Base-by-base conservation (phyloP, 2,797 vertebrate genomes). In the Danio aesculapii region DNA sequence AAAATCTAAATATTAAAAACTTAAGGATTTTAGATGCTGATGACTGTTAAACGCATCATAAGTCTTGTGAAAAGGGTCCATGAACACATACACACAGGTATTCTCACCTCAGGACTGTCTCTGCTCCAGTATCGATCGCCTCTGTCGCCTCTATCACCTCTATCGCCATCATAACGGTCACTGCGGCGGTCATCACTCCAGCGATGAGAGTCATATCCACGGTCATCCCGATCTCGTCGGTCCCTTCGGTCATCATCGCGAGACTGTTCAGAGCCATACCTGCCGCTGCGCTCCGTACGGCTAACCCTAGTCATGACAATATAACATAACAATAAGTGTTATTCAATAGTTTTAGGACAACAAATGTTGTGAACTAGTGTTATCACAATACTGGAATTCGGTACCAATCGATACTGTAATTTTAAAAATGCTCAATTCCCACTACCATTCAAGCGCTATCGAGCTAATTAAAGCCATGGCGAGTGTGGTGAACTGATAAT, bases 281-380 rank as follows among this genome's bases (percentile, higher is more conserved):
- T 94, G 78, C 98, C 98, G 19, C 97, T 99, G 12, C 98, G 96
- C 76, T 99, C 98, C 9, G 97, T 98, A 81, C 98, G 95, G 88
- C 98, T 97, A 75, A 98, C 95, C 82, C 98, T 99, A 85, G 17
- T 49, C 16, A 13, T 8, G 73, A 39, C 49, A 30, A 1, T 53
- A 79, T 6, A 5, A 4, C 11, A n/a, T n/a, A n/a, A n/a, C n/a
- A n/a, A 21, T 7, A 3, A 67, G 8, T 44, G 16, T 16, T 16
- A 8, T 14, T 13, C n/a, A 52, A 6, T 12, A 52, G 5, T 8
- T 6, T 52, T 47, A 10, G 46, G 10, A 47, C 6, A 47, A 47
- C 46, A 6, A 6, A 10, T n/a, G 46, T 47, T 47, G 6, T 10
- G 6, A 10, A 47, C 10, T n/a, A n/a, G n/a, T n/a, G n/a, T n/a